These are phyloP conservation scores for Cyaniris semiargus DNA, from an alignment of 2,888 invertebrate species.

Conservation along the genomic window DNA sequence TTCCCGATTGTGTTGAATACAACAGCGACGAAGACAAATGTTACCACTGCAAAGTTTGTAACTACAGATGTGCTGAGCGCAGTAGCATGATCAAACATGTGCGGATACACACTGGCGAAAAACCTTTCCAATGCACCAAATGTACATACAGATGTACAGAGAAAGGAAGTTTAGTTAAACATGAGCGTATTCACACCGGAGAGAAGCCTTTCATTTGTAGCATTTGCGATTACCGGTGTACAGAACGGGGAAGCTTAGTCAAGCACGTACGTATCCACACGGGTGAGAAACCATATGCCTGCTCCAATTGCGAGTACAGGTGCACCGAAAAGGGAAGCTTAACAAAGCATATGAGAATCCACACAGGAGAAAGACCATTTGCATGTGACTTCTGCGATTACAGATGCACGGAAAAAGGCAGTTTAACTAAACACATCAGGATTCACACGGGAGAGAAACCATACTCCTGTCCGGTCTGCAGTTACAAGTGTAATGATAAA, in stretches of 20 bases:
- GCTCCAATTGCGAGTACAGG: slow-evolving; percentile 36
- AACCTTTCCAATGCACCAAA: slow-evolving; percentile 23
- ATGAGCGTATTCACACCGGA: slow-evolving; percentile 36
- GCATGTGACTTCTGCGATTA: slow-evolving; percentile 13
- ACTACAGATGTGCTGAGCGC: slow-evolving; percentile 31
- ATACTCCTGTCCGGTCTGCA: slow-evolving; percentile 50
- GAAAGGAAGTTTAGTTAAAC: slow-evolving; percentile 31
- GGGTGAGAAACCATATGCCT: slow-evolving; percentile 36
- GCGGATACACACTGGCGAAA: slow-evolving; percentile 30
- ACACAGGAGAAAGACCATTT: slow-evolving; percentile 31
- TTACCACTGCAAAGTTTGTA: slow-evolving; percentile 28
- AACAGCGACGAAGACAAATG: slow-evolving; percentile 30
- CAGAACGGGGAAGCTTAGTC: slow-evolving; percentile 31
- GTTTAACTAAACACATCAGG: slow-evolving; percentile 53
- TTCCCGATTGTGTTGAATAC: slow-evolving; percentile 24
- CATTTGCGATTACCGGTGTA: slow-evolving; percentile 37
- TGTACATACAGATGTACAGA: slow-evolving; percentile 32
- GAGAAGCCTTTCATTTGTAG: slow-evolving; percentile 36
- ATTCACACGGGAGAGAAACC: slow-evolving; percentile 58
- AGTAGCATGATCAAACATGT: slow-evolving; percentile 33
- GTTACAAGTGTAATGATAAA: slow-evolving; percentile 25
- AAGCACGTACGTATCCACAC: slow-evolving; percentile 37
- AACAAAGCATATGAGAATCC: slow-evolving; percentile 32
- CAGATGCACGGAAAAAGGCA: slow-evolving; percentile 30
- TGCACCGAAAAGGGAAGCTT: slow-evolving; percentile 33